Base-by-base conservation (phyloP, 2,888 invertebrate species). In the Ypsolopha sequella region DNA sequence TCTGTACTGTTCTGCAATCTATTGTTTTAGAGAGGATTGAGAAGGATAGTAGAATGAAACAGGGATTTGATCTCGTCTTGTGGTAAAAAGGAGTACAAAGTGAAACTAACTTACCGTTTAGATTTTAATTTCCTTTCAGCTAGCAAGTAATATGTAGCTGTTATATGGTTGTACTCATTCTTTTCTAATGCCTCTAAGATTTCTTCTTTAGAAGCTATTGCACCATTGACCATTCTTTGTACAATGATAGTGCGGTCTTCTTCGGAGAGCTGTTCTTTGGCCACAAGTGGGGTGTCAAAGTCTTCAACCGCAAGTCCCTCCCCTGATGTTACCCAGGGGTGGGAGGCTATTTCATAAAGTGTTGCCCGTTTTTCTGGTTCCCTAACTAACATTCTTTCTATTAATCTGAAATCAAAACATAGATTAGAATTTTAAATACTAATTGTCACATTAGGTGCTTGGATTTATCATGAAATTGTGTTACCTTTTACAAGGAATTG, bases 81-180 rank as follows among this genome's bases (percentile, higher is more conserved):
- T 13, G 13, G 7, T 45, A 10, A 48, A 36, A 9, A 36, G n/a
- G 9, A 36, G 9, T 1, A 36, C 13, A 36, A 24, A 2, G 9
- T 14, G 1, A 39, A 47, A 60, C 53, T 65, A 70, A 54, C 60
- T 63, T 66, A 93, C 63, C 95, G 89, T 68, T 93, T 91, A 50
- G 92, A 90, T 58, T 94, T 89, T 44, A 99, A 87, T 73, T 96
- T 95, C 58, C 97, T 89, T 81, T 99, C 99, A 10, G 98, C 98
- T 62, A 99, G 86, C 62, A 99, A 88, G 84, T 95, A 99, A 84
- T 98, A 99, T 14, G 99, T 99, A 47, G 99, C 99, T 36, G 99
- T 98, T 66, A 99, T 94, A 79, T 99, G 97, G 86, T 97, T 97
- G 82, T 99, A 99, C 70, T 97, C 96, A 82, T 98, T 96, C 71